A percentile compares a stretch with the other conserved stretches of the same genome.
phyloP scores from a whole-genome alignment of 2,888 invertebrate genomes.

The Campoplex nolae region DNA sequence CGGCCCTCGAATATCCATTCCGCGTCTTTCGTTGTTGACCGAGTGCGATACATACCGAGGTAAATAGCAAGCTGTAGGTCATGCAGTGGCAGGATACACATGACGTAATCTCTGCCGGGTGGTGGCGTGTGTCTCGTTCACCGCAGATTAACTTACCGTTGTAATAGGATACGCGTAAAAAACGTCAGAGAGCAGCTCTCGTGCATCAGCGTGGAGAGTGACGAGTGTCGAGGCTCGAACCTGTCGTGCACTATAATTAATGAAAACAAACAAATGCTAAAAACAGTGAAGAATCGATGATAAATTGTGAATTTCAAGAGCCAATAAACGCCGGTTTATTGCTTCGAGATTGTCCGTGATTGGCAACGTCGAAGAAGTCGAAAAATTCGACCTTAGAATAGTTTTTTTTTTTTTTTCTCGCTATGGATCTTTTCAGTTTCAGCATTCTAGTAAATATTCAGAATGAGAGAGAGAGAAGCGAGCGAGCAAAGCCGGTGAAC shows the following conservation, averaged over 20 bases:
- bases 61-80: constrained; percentile 45
- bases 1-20: constrained; percentile 58
- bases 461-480: neutral
- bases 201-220: neutral
- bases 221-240: constrained; percentile 5
- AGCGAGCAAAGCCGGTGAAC: constrained; percentile 11
- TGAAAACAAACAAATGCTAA: neutral
- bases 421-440: constrained; percentile 3
- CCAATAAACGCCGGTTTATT: neutral
- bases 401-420: constrained; percentile 8
- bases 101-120: constrained; percentile 44
- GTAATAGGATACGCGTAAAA: constrained; percentile 47
- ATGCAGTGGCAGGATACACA: constrained; percentile 36
- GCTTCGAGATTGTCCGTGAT: neutral
- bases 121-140: constrained; percentile 15
- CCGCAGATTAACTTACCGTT: constrained; percentile 43
- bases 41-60: constrained; percentile 40
- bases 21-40: constrained; percentile 52
- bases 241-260: neutral
- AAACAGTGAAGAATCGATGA: neutral
- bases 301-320: neutral
- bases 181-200: constrained; percentile 32
- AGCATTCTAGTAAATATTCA: constrained; percentile 23
- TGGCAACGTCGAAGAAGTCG: neutral
- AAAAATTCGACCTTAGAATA: too few relatives aligned